These are phyloP conservation scores for Poecilia velifera DNA, from an alignment of 2,797 vertebrate species.

Conservation along the genomic window DNA sequence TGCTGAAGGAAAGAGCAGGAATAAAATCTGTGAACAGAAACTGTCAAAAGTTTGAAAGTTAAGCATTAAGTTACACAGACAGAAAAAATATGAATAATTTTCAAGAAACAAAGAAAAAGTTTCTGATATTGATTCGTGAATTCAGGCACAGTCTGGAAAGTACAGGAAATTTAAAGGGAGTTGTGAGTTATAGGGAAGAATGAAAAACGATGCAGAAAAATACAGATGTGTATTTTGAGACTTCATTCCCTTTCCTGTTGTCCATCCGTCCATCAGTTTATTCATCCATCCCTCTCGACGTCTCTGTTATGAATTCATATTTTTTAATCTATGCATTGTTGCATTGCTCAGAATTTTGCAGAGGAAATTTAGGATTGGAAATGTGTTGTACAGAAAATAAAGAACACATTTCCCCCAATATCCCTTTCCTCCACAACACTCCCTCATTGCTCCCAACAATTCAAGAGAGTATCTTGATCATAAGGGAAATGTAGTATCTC, in stretches of 20 bases:
- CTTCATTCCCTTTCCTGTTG: neutral
- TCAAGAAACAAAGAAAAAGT: too few relatives aligned
- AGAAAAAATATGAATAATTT: neutral
- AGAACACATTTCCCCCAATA: too few relatives aligned
- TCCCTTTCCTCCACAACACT: neutral
- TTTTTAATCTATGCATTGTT: too few relatives aligned
- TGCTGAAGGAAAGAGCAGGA: neutral
- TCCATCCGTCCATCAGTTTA: neutral
- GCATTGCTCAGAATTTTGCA: too few relatives aligned
- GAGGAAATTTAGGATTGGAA: neutral
- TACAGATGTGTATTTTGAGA: neutral
- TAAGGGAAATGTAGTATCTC: neutral
- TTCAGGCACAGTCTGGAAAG: neutral
- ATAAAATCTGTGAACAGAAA: neutral
- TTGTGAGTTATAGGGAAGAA: neutral
- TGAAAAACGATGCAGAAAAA: neutral
- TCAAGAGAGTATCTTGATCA: neutral
- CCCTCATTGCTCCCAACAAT: neutral
- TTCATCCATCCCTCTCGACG: neutral
- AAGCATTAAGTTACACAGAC: neutral
- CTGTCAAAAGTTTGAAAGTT: neutral
- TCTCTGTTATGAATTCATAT: neutral
- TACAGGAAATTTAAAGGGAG: neutral
- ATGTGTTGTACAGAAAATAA: too few relatives aligned
- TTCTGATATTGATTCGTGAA: neutral